A percentile compares a stretch with the other conserved stretches of the same genome.
Evolutionary conservation across 2,113 vertebrate genomes (phyloP).

Genomic region (Calcarius ornatus): DNA sequence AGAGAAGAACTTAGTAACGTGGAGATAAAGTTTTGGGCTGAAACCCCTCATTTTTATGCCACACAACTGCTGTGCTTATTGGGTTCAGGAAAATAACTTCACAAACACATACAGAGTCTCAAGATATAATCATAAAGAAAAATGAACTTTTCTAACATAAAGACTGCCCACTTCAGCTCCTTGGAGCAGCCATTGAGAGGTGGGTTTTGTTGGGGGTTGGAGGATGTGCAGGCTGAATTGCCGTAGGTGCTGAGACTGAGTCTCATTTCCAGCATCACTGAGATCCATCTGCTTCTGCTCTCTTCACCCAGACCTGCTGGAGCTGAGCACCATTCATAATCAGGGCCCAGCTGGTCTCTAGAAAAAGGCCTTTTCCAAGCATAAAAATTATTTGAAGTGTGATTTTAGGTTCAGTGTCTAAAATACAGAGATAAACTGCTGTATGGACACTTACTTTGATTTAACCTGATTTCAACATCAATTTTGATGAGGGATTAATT

Average conservation of each 20-base stretch:
- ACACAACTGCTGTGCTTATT: background rate
- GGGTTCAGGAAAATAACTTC: background rate
- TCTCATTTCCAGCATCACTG: background rate
- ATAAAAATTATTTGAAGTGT: background rate
- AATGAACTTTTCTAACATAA: background rate
- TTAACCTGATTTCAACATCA: background rate
- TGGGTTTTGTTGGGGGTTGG: background rate
- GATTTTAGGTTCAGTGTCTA: background rate
- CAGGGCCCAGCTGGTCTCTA: background rate
- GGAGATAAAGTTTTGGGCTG: background rate
- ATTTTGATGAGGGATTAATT: background rate
- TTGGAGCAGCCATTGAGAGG: background rate
- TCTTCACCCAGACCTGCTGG: background rate
- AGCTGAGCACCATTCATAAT: background rate
- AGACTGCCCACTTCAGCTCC: background rate
- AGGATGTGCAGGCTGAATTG: background rate
- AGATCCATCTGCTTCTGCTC: background rate
- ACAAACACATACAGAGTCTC: background rate
- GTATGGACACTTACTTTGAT: background rate
- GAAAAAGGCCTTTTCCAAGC: background rate
- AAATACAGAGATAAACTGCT: background rate
- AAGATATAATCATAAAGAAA: background rate
- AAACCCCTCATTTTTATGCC: background rate
- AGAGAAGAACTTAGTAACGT: background rate
- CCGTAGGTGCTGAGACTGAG: background rate